phyloP scores from a whole-genome alignment of 2,113 vertebrate species.

The Peromyscus leucopus region DNA sequence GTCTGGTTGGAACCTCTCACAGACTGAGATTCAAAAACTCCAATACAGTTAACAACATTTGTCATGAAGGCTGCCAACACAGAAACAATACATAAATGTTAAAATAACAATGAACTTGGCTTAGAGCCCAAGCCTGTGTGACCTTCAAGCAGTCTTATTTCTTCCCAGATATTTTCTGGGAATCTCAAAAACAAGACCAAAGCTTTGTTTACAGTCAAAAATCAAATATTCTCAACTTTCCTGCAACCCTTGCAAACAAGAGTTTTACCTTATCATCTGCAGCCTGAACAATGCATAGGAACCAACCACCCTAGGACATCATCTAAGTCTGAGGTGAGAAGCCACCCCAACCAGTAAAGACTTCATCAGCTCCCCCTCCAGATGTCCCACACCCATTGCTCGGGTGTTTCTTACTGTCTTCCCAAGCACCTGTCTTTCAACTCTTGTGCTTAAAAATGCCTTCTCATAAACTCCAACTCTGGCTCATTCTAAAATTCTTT shows the following conservation, averaged over 20 bases:
- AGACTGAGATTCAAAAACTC: not conserved
- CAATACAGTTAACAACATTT: not conserved
- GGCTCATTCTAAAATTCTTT: not conserved
- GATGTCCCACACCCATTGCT: not conserved
- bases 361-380: not conserved
- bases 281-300: not conserved
- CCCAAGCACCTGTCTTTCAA: not conserved
- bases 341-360: not conserved
- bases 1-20: not conserved
- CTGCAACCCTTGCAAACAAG: not conserved
- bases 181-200: not conserved
- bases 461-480: not conserved
- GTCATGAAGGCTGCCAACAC: not conserved
- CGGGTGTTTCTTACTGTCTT: not conserved
- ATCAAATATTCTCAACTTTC: not conserved
- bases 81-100: not conserved
- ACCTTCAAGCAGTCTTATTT: not conserved
- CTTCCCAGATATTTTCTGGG: not conserved
- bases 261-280: not conserved
- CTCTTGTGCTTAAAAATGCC: not conserved
- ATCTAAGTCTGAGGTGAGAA: not conserved
- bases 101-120: not conserved
- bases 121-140: not conserved
- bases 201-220: not conserved
- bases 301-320: not conserved